phyloP scores from a whole-genome alignment of 2,888 invertebrate species.

The Folsomia manolachei region DNA sequence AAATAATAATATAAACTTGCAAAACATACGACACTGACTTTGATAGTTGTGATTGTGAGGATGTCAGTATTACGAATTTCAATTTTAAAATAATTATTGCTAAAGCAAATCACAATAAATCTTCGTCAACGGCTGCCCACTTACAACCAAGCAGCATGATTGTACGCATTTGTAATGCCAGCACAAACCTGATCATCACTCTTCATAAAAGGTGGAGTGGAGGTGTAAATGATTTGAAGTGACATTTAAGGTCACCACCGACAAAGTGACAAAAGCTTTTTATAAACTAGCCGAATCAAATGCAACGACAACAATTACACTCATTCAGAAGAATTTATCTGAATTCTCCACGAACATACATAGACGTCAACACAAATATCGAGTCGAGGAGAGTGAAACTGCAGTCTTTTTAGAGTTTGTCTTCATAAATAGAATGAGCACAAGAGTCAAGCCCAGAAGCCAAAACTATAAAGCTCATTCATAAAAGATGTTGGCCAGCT shows the following conservation, averaged over 20 bases:
- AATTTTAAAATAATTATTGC: not conserved
- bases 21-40: not conserved
- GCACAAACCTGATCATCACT: not conserved
- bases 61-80: not conserved
- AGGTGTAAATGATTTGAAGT: not conserved
- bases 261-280: conserved; percentile 1
- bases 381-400: too few species aligned
- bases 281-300: not conserved
- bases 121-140: too few species aligned
- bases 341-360: too few species aligned
- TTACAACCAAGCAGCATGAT: too few species aligned
- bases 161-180: too few species aligned
- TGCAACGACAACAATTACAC: not conserved
- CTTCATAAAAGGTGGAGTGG: not conserved
- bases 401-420: not conserved
- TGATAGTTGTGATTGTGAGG: not conserved
- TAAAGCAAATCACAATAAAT: conserved; percentile 7
- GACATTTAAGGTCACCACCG: not conserved
- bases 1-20: not conserved
- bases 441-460: not conserved
- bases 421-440: not conserved
- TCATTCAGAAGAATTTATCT: too few species aligned
- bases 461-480: conserved; percentile 1
- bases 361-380: too few species aligned
- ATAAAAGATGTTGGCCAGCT: not conserved